Evolutionary conservation across 1,140 invertebrate species (phyloP), one percentile per base, ranked within the genome.

Genomic region (Ceratina australensis): DNA sequence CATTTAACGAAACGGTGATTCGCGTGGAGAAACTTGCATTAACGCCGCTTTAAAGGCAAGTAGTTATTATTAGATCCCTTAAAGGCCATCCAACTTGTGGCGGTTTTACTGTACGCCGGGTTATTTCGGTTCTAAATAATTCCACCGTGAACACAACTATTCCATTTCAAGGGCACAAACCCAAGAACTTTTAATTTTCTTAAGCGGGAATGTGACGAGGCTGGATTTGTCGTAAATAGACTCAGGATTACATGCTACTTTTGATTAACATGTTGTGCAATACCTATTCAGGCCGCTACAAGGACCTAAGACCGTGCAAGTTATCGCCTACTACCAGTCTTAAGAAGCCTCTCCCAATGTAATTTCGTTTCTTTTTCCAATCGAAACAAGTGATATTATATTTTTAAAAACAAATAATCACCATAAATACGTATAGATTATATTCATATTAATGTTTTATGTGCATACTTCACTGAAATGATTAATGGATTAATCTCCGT

Each of bases 91-190:
- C 42, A 52, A 71, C 28, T 50, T 20, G 42, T 33, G 20, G 7
- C 16, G 13, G 20, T 71, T 71, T 71, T 33, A 42, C 52, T 75
- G 33, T 42, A 28, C 33, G 20, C 18, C 0, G 57, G 54, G 57
- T 61, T 42, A 47, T 71, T 71, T 77, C 28, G 57, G 26, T 24
- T 71, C 49, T 47, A 77, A 77, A 77, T 71, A 61, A 67, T 33
- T 28, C 20, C 20, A n/a, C 26, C 22, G 47, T n/a, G 54, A 24
- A 28, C 57, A 28, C 56, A 20, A 69, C 22, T 61, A 49, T 61
- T 24, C 28, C 12, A 54, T 22, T 50, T 71, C 74, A 77, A 77
- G 67, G 74, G 3, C 57, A 28, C n/a, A 52, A 3, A 26, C 28
- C 10, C n/a, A 20, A 24, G 12, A 42, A 61, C 49, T 42, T 20